Base-by-base conservation (phyloP, 2,113 vertebrate species). In the Ancistrus triradiatus region DNA sequence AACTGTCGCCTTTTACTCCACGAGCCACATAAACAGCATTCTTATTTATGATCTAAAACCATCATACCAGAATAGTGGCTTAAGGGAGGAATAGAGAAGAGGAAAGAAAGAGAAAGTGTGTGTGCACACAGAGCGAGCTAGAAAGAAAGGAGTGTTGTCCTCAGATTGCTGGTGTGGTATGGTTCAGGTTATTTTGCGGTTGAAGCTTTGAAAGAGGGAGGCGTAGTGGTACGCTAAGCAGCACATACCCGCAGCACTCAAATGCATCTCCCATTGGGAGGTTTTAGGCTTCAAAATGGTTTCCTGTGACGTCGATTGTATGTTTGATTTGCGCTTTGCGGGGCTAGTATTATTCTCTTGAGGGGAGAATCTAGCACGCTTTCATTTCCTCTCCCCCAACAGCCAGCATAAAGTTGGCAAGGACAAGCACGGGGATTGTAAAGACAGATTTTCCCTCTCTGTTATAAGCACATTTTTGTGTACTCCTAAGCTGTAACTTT, bases 241-340 rank as follows among this genome's bases (percentile, higher is more conserved):
- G 83, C 73, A 46, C 80, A 81, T 85, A 87, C 83, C 81, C 83
- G 74, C 80, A 81, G 82, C 81, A 88, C 87, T 86, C 78, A 81
- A 86, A 86, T 85, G 80, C 77, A 83, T 82, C 83, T 87, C 85
- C 88, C 84, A 77, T 78, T 81, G 85, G 86, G 86, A 87, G 86
- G 83, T 84, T 86, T 86, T 85, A 88, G 80, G 85, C 86, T 86
- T 86, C 84, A 84, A 84, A 85, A 88, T 87, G 85, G 85, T 87
- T 89, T 89, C 88, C 86, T 90, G 83, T 88, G 88, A 90, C 86
- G 86, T 89, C 78, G 83, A 84, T 86, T 82, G 83, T 85, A 84
- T 87, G 85, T 90, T 90, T 89, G 85, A 90, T 88, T 89, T 86
- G 84, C 81, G 84, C 85, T 89, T 89, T 86, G 86, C 86, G 85